Percentiles rank a stretch among this genome's conserved stretches.
Evolutionary conservation across 2,113 vertebrate genomes (phyloP).

Genomic region (Oreamnos americanus): DNA sequence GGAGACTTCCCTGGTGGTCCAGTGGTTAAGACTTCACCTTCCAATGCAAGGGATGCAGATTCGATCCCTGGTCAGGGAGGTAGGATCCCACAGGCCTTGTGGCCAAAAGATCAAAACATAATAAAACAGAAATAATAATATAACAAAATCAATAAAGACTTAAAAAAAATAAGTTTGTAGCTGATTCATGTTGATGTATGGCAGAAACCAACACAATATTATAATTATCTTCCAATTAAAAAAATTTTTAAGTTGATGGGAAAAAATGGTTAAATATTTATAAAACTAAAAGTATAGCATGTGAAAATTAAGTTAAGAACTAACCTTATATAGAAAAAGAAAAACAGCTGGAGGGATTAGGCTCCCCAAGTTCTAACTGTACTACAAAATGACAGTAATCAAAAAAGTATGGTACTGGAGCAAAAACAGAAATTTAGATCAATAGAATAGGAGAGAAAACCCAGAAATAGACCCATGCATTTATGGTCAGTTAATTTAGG

Average conservation of each 20-base stretch:
- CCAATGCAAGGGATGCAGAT: neutral
- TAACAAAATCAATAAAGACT: neutral
- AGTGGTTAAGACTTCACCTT: neutral
- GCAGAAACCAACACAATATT: neutral
- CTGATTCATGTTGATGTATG: neutral
- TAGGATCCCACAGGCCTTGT: neutral
- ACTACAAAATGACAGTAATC: neutral
- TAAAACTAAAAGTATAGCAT: neutral
- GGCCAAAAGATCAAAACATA: neutral
- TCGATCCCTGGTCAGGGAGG: neutral
- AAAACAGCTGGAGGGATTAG: neutral
- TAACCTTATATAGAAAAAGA: neutral
- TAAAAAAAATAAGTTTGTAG: neutral
- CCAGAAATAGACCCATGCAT: neutral
- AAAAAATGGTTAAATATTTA: neutral
- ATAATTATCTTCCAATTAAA: neutral
- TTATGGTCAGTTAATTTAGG: neutral
- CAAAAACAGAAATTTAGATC: neutral
- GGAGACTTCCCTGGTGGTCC: neutral
- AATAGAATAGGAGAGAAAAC: neutral
- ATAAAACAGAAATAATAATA: neutral
- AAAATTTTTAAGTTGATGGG: neutral
- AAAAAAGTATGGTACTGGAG: neutral
- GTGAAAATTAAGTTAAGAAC: neutral
- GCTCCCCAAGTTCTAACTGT: neutral